Evolutionary conservation across 2,113 vertebrate genomes (phyloP).

Genomic region (Chamaetylas fuelleborni): DNA sequence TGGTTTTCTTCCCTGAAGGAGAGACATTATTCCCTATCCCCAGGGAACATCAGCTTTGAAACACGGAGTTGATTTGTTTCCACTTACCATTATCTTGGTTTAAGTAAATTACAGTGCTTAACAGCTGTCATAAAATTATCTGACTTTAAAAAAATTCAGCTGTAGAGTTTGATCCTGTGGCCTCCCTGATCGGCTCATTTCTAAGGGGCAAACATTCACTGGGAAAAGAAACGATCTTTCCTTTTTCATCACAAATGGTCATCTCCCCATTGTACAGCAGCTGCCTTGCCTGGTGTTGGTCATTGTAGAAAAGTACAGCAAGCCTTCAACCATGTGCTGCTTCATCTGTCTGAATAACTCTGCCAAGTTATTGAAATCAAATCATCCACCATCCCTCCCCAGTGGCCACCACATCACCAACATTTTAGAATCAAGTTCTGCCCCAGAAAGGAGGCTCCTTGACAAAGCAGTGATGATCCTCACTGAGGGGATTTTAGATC

Average conservation of each 20-base stretch:
- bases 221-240: not conserved
- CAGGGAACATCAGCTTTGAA: slow-evolving; percentile 4
- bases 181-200: not conserved
- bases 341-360: not conserved
- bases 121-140: slow-evolving; percentile 25
- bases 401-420: not conserved
- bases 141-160: not conserved
- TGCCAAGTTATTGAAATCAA: not conserved
- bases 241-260: not conserved
- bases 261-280: not conserved
- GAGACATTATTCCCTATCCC: not conserved
- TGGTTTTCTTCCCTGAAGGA: not conserved
- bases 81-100: slow-evolving; percentile 32
- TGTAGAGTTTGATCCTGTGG: not conserved
- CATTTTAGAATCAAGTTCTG: not conserved
- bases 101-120: not conserved
- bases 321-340: not conserved
- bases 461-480: not conserved
- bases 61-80: not conserved
- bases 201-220: not conserved
- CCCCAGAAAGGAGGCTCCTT: not conserved
- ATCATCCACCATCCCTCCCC: not conserved
- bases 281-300: not conserved
- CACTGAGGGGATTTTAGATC: not conserved
- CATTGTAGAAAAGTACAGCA: not conserved